Evolutionary conservation across 2,888 invertebrate genomes (phyloP).

Genomic region (Acrocyrtus sp.): DNA sequence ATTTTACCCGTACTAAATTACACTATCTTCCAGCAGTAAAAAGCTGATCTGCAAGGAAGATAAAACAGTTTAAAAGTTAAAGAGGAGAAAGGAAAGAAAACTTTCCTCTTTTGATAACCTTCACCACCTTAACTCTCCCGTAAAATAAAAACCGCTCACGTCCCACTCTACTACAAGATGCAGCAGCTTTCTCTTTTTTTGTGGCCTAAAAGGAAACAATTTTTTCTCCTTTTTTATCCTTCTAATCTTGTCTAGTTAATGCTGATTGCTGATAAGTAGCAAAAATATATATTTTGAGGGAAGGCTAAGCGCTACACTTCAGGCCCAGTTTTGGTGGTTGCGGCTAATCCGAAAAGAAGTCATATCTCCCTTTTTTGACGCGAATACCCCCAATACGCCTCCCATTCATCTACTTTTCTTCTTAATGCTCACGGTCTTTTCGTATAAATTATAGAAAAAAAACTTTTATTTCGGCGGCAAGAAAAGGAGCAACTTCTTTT

Average conservation of each 20-base stretch:
- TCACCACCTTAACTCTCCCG: neutral
- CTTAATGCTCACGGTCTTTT: neutral
- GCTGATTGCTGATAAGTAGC: neutral
- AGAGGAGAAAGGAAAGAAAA: too few species aligned
- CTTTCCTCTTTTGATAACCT: neutral
- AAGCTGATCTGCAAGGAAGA: constrained; percentile 23
- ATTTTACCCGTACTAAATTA: too few species aligned
- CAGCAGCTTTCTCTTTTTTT: neutral
- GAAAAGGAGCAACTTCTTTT: constrained; percentile 1
- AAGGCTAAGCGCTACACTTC: neutral
- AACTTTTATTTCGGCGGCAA: neutral
- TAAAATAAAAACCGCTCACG: too few species aligned
- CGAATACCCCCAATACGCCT: too few species aligned
- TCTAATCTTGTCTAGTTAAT: neutral
- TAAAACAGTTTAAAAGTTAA: neutral
- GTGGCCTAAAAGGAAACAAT: neutral
- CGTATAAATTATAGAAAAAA: neutral
- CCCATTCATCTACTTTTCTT: neutral
- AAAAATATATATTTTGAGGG: too few species aligned
- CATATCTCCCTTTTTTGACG: neutral
- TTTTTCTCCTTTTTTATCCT: neutral
- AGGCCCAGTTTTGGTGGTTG: neutral
- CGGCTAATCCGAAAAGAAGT: neutral
- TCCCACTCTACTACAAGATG: neutral
- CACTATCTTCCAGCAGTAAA: neutral